Conservation (phyloP, 2,888 invertebrate genomes). For the Chelonus formosanus region DNA sequence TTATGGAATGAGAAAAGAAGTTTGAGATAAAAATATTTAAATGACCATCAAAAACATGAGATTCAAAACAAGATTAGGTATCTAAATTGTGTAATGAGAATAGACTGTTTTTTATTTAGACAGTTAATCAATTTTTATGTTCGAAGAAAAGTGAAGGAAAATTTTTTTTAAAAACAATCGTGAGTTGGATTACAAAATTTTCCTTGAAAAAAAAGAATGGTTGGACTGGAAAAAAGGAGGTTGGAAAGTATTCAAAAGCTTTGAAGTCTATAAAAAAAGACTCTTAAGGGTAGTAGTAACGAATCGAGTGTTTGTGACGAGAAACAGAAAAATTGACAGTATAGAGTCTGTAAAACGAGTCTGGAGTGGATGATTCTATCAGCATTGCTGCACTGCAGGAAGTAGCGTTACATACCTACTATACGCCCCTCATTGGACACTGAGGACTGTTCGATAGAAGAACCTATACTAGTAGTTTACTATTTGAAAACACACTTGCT, state of each 20-base stretch:
- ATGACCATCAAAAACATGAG: too few relatives aligned
- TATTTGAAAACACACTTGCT: too few relatives aligned
- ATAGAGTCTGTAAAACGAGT: neutral
- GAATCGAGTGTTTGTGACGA: neutral
- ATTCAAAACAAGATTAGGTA: too few relatives aligned
- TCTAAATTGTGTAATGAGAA: too few relatives aligned
- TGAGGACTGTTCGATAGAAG: neutral
- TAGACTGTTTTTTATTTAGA: too few relatives aligned
- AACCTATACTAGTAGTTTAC: neutral
- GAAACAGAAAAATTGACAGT: slow-evolving; percentile 3
- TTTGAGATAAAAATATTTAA: too few relatives aligned
- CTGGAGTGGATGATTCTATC: slow-evolving; percentile 4
- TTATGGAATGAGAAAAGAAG: too few relatives aligned
- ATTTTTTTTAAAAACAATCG: too few relatives aligned
- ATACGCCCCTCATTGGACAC: neutral
- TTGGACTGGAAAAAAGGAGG: too few relatives aligned
- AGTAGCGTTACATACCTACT: neutral
- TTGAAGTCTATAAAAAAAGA: neutral
- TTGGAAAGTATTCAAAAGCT: neutral
- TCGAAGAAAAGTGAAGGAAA: too few relatives aligned
- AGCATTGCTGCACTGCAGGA: slow-evolving; percentile 2
- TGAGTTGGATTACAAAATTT: too few relatives aligned
- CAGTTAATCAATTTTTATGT: too few relatives aligned
- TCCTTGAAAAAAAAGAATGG: neutral
- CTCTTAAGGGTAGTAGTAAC: neutral